Evolutionary conservation across 2,113 vertebrate species (phyloP).

Genomic region (Serilophus lunatus): DNA sequence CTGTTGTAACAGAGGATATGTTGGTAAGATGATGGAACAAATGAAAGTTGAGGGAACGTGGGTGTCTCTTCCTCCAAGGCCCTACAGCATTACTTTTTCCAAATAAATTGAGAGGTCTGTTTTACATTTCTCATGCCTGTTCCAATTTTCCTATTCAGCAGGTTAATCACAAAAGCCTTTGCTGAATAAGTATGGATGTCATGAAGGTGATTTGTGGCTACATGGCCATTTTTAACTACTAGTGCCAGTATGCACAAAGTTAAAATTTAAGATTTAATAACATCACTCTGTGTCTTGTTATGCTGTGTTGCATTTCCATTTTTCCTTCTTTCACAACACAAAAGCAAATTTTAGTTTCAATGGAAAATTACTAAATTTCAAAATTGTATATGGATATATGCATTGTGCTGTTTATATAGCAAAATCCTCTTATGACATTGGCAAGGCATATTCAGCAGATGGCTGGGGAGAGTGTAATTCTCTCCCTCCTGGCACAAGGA

Average conservation of each 20-base stretch:
- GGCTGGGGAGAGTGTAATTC: not conserved
- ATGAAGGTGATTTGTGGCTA: not conserved
- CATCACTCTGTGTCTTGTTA: not conserved
- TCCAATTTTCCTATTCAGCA: slow-evolving; percentile 1
- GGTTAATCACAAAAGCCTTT: not conserved
- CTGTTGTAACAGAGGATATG: not conserved
- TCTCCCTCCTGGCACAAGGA: not conserved
- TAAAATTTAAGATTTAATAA: not conserved
- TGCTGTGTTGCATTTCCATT: not conserved
- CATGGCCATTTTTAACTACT: not conserved
- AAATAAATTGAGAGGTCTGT: not conserved
- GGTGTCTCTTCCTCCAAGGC: not conserved
- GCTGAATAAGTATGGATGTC: not conserved
- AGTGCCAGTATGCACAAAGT: not conserved
- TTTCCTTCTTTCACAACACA: not conserved
- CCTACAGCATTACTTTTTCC: not conserved
- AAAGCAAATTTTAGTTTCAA: slow-evolving; percentile 12
- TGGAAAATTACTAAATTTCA: slow-evolving; percentile 1
- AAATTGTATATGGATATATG: not conserved
- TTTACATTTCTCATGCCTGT: not conserved
- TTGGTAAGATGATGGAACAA: not conserved
- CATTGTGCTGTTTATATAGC: not conserved
- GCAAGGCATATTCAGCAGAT: slow-evolving; percentile 14
- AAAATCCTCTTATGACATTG: slow-evolving; percentile 24
- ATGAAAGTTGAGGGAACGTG: not conserved